phyloP scores from a whole-genome alignment of 2,797 vertebrate species.

The Clarias platycephalus region DNA sequence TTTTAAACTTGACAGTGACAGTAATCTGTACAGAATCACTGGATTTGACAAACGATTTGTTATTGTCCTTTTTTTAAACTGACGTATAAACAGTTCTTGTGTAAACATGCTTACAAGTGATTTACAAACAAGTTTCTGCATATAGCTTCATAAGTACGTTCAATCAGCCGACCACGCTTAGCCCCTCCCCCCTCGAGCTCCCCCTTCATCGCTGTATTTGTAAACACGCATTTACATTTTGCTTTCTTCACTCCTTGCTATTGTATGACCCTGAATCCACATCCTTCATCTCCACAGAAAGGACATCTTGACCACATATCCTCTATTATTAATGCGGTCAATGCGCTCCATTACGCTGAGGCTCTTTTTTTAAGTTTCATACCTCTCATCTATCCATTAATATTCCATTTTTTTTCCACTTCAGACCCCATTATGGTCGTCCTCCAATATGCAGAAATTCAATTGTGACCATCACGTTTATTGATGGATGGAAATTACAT shows the following conservation, averaged over 20 bases:
- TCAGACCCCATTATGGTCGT: conserved; percentile 56
- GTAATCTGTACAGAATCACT: background rate
- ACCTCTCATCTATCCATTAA: conserved; percentile 71
- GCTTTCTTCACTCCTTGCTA: conserved; percentile 10
- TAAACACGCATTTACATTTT: background rate
- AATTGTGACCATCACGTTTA: conserved; percentile 43
- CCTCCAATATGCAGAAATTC: conserved; percentile 44
- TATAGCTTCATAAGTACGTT: background rate
- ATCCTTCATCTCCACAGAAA: conserved; percentile 71
- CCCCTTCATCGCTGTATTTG: background rate
- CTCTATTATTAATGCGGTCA: conserved; percentile 79
- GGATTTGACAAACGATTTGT: too few relatives aligned
- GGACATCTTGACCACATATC: conserved; percentile 75
- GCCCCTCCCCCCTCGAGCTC: too few relatives aligned
- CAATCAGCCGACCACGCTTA: too few relatives aligned
- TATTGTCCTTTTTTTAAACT: background rate
- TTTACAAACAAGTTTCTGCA: background rate
- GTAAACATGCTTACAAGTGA: background rate
- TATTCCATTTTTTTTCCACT: conserved; percentile 63
- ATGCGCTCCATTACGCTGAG: conserved; percentile 75
- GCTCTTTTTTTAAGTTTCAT: conserved; percentile 66
- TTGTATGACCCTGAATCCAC: conserved; percentile 18
- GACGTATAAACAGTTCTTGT: background rate
- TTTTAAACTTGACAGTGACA: background rate
- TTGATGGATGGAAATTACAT: conserved; percentile 38